Evolutionary conservation across 2,113 vertebrate genomes (phyloP).

Genomic region (Notarius lentiginosus): DNA sequence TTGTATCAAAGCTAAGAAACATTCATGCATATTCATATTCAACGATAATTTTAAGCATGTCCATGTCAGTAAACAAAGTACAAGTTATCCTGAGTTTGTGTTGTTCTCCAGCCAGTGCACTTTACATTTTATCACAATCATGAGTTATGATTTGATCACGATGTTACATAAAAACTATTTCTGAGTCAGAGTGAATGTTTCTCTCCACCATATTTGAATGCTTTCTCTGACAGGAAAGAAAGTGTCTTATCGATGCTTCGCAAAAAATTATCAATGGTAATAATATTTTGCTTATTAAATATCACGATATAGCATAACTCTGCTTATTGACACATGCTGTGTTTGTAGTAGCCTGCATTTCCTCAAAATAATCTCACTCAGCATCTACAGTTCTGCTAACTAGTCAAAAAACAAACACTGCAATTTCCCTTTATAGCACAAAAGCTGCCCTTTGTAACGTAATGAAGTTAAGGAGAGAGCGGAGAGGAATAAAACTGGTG

Average conservation of each 20-base stretch:
- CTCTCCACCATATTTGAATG: background rate
- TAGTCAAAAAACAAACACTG: constrained; percentile 3
- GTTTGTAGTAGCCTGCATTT: background rate
- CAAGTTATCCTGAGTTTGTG: background rate
- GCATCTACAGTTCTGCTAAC: background rate
- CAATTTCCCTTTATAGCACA: constrained; percentile 13
- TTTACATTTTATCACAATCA: background rate
- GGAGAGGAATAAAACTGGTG: background rate
- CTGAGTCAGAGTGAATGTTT: background rate
- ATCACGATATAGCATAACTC: background rate
- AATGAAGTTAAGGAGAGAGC: constrained; percentile 10
- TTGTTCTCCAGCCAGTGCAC: background rate
- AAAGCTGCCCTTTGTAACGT: constrained; percentile 15
- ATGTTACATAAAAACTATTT: background rate
- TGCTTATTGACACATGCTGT: background rate
- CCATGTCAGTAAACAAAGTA: background rate
- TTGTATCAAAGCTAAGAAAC: background rate
- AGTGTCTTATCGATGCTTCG: background rate
- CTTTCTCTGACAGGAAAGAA: background rate
- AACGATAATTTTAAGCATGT: background rate
- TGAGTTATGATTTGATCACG: background rate
- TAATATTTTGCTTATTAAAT: background rate
- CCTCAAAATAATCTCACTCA: background rate
- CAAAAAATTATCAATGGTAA: background rate
- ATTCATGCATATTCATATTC: background rate